A percentile compares a stretch with the other conserved stretches of the same genome.
These are phyloP conservation scores for Myrmecobius fasciatus DNA, from an alignment of 2,113 vertebrate species.

Conservation along the genomic window DNA sequence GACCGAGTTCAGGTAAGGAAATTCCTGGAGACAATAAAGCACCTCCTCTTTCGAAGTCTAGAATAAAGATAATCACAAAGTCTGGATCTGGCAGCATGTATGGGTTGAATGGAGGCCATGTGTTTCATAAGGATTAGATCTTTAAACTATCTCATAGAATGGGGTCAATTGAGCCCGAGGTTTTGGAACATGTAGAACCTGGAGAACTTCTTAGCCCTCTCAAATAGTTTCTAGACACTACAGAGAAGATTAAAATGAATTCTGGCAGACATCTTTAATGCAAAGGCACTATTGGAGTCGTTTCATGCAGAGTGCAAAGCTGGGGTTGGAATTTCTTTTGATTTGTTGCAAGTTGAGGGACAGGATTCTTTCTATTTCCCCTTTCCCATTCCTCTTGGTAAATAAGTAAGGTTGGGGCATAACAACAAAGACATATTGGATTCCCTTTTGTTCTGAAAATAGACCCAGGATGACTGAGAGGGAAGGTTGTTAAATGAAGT, in stretches of 20 bases:
- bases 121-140: not conserved
- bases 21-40: not conserved
- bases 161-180: not conserved
- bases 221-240: fast-evolving
- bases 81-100: not conserved
- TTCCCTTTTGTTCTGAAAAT: slow-evolving; percentile 66
- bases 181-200: not conserved
- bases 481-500: not conserved
- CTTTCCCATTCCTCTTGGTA: not conserved
- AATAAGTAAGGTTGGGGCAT: slow-evolving; percentile 36
- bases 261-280: not conserved
- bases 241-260: not conserved
- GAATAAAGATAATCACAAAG: not conserved
- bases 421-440: slow-evolving; percentile 23
- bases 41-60: not conserved
- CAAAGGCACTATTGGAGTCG: not conserved
- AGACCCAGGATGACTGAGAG: not conserved
- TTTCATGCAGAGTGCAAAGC: not conserved
- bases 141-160: not conserved
- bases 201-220: not conserved
- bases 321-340: not conserved
- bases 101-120: not conserved
- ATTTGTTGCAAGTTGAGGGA: not conserved
- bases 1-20: not conserved
- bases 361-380: not conserved